Percentiles rank a stretch among this genome's conserved stretches.
Conservation (phyloP, 2,797 vertebrate genomes). For the Halcyon smyrnensis region DNA sequence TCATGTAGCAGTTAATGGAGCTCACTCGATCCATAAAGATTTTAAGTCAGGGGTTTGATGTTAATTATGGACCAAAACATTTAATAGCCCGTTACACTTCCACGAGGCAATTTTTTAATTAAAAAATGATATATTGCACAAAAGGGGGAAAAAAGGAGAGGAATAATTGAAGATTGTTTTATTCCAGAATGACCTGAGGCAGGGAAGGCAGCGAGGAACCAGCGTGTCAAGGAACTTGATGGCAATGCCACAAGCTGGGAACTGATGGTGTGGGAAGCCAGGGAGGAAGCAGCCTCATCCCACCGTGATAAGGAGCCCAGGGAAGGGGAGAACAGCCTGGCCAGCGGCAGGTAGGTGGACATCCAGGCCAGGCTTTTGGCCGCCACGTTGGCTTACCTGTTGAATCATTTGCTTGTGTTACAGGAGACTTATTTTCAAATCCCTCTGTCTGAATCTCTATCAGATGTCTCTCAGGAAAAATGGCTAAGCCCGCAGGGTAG, state of each 20-base stretch:
- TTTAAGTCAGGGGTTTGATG: slow-evolving; percentile 65
- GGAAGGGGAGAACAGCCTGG: neutral
- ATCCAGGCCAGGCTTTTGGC: neutral
- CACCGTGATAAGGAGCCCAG: neutral
- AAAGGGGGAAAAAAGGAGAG: neutral
- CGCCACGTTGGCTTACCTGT: neutral
- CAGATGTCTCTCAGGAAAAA: neutral
- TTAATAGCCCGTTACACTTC: slow-evolving; percentile 71
- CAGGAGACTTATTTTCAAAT: neutral
- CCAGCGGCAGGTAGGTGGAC: neutral
- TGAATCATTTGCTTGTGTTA: neutral
- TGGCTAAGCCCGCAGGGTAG: neutral
- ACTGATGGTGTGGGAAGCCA: rapidly evolving
- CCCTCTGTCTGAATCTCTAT: neutral
- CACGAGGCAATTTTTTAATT: slow-evolving; percentile 77
- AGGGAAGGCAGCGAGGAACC: neutral
- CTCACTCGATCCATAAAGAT: slow-evolving; percentile 21
- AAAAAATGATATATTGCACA: slow-evolving; percentile 75
- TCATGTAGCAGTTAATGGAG: slow-evolving; percentile 22
- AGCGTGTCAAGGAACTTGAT: rapidly evolving
- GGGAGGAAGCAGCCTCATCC: neutral
- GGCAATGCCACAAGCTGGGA: neutral
- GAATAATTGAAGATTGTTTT: slow-evolving; percentile 68
- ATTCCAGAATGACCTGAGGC: slow-evolving; percentile 42
- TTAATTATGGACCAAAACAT: slow-evolving; percentile 79